These are phyloP conservation scores for Apodemia hepburni DNA, from an alignment of 2,888 invertebrate species.

Conservation along the genomic window DNA sequence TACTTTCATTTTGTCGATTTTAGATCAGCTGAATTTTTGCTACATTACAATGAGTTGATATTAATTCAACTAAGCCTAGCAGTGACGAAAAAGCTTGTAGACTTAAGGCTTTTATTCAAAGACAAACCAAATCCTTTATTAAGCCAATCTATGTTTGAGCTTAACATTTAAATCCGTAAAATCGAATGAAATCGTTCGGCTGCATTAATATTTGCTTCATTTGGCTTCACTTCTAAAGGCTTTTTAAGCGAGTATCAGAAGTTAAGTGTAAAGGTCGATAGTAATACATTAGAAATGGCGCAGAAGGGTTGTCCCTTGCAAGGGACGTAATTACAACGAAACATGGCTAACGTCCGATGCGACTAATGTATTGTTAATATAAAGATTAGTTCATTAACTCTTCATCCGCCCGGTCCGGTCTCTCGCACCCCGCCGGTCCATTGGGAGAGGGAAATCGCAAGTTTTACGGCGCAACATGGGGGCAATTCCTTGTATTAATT, in stretches of 20 bases:
- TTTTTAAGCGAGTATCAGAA: conserved; percentile 31
- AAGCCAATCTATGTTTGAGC: background rate
- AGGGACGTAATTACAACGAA: conserved; percentile 39
- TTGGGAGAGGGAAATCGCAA: conserved; percentile 29
- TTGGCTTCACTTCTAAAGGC: conserved; percentile 11
- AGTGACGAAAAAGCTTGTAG: too few relatives aligned
- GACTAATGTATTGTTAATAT: conserved; percentile 78
- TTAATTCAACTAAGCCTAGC: too few relatives aligned
- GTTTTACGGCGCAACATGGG: conserved; percentile 30
- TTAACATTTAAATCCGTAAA: background rate
- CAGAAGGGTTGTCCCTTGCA: conserved; percentile 37
- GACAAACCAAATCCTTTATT: background rate
- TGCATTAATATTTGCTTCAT: conserved; percentile 10
- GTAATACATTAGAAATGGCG: conserved; percentile 28
- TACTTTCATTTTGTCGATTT: too few relatives aligned
- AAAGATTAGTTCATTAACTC: conserved; percentile 79
- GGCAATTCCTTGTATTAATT: conserved; percentile 59
- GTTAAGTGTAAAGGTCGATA: conserved; percentile 31
- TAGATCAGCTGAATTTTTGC: too few relatives aligned
- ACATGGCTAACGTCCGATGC: conserved; percentile 64
- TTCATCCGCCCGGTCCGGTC: conserved; percentile 51
- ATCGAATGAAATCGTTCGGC: background rate
- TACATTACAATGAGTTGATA: too few relatives aligned
- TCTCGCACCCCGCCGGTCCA: conserved; percentile 22
- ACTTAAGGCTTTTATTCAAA: too few relatives aligned